Evolutionary conservation across 2,113 vertebrate species (phyloP), one percentile per base, ranked within the genome.

Genomic region (Sporophila hypoxantha): DNA sequence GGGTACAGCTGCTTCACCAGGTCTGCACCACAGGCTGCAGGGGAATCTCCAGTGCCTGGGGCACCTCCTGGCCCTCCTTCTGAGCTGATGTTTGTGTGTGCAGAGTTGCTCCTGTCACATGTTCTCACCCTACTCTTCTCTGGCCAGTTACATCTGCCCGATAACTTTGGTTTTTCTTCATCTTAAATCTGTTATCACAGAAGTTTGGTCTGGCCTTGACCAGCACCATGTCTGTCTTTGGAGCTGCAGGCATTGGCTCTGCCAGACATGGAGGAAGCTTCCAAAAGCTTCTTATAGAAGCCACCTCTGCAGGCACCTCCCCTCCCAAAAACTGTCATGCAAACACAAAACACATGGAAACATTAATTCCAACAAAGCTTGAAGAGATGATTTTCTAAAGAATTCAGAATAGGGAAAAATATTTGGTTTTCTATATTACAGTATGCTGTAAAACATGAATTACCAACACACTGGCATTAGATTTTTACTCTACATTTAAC

Each of bases 1-100:
- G 17, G 56, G 4, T 14, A 61, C 37, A 53, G 37, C 5, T 37
- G 37, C 22, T 3, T 22, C 14, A 53, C 57, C 37, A 53, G 37
- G 37, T 17, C 56, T 32, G 7, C 39, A 70, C 21, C 37, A 36
- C 0, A 0, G 11, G 7, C 37, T 70, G 17, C 20, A 52, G 32
- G 37, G 0, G 0, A 36, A n/a, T 61, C 21, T 61, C 32, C 9
- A 9, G 17, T 1, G 2, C 3, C 56, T 57, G 22, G n/a, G 17
- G 21, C 14, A 34, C 9, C n/a, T 70, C 21, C 27, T 70, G 10
- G 5, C 4, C 17, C 17, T 21, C 27, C 32, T 68, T 30, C 20
- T 70, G 10, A 7, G 2, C 11, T 46, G 27, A 27, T 5, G 1
- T 27, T 27, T 14, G n/a, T 27, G n/a, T 12, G 2, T 37, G 27